Conservation (phyloP, 2,113 vertebrate species). For the Esox niger region DNA sequence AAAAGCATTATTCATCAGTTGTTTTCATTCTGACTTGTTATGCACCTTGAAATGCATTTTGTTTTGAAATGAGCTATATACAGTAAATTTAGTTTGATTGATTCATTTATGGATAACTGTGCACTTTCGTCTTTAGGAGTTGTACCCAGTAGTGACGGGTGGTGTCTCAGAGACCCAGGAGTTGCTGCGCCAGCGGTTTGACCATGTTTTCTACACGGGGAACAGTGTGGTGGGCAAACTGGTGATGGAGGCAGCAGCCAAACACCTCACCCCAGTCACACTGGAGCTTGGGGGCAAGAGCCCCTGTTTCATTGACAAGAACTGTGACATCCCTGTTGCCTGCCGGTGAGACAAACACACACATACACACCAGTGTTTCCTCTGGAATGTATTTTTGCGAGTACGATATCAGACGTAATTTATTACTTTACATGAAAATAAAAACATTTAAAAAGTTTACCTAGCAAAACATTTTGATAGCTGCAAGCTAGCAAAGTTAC, state of each 20-base stretch:
- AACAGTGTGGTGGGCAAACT: conserved; percentile 77
- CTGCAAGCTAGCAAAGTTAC: too few species aligned
- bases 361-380: not conserved
- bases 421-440: too few species aligned
- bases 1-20: too few species aligned
- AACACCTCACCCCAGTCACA: conserved; percentile 86
- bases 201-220: conserved; percentile 92
- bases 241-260: conserved; percentile 85
- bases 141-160: conserved; percentile 83
- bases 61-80: too few species aligned
- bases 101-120: too few species aligned
- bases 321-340: conserved; percentile 81
- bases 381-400: too few species aligned
- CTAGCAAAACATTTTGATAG: too few species aligned
- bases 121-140: conserved; percentile 75
- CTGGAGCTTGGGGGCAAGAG: conserved; percentile 94
- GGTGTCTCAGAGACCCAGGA: conserved; percentile 84
- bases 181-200: conserved; percentile 82
- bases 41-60: too few species aligned
- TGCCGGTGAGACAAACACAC: conserved; percentile 76
- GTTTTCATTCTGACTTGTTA: too few species aligned
- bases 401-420: too few species aligned
- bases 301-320: conserved; percentile 90
- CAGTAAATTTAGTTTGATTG: too few species aligned
- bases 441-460: too few species aligned